A percentile compares a stretch with the other conserved stretches of the same genome.
These are phyloP conservation scores for Dufourea novaeangliae DNA, from an alignment of 1,140 invertebrate genomes.

Conservation along the genomic window DNA sequence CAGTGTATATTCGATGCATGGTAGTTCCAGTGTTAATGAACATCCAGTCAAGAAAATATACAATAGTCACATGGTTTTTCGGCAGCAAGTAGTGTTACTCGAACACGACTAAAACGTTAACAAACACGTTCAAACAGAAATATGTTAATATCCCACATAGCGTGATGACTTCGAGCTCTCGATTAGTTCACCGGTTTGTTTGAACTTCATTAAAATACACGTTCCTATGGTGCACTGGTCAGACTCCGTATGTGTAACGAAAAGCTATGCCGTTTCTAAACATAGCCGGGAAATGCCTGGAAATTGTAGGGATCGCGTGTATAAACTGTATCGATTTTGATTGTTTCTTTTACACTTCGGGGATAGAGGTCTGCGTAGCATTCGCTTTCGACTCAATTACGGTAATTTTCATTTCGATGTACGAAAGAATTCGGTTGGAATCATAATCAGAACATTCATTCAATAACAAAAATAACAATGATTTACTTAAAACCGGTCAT, in stretches of 20 bases:
- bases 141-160: neutral
- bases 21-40: too few species aligned
- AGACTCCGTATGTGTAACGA: conserved; percentile 19
- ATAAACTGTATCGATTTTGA: conserved; percentile 42
- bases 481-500: too few species aligned
- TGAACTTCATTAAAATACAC: conserved; percentile 42
- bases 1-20: too few species aligned
- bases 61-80: too few species aligned
- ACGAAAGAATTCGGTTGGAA: too few species aligned
- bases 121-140: neutral
- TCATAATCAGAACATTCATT: too few species aligned
- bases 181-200: conserved; percentile 14
- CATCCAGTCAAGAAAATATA: too few species aligned
- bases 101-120: neutral
- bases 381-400: neutral
- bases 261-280: conserved; percentile 39
- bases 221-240: conserved; percentile 25
- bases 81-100: too few species aligned
- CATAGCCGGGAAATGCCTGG: conserved; percentile 29
- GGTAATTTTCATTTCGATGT: too few species aligned
- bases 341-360: conserved; percentile 39
- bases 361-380: neutral
- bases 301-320: conserved; percentile 34
- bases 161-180: neutral
- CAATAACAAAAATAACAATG: too few species aligned